These are phyloP conservation scores for Cladorhizidae sp. DNA, from an alignment of 37 sponge, comb jelly and placozoan genomes.

Conservation along the genomic window DNA sequence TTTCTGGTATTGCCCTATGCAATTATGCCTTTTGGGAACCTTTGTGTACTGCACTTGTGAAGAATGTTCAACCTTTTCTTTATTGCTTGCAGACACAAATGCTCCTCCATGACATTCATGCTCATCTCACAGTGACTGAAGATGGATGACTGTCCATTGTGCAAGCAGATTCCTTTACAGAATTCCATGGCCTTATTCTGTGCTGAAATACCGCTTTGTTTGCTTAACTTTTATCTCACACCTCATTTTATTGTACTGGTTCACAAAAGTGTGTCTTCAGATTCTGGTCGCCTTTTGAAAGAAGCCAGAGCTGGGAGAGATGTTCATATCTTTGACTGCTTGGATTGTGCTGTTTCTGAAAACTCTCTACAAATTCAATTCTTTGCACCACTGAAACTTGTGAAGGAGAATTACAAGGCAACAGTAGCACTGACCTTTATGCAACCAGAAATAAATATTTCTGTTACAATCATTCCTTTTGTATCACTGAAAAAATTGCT, in stretches of 20 bases:
- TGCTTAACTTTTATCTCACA: not conserved
- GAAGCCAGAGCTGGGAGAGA: not conserved
- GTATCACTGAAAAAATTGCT: not conserved
- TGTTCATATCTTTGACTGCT: constrained; percentile 9
- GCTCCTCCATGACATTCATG: constrained; percentile 32
- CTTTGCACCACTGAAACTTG: not conserved
- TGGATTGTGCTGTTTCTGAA: not conserved
- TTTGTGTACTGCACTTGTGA: constrained; percentile 17
- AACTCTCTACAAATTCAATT: not conserved
- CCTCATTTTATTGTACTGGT: not conserved
- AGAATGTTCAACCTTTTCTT: constrained; percentile 5
- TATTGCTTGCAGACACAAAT: constrained; percentile 26
- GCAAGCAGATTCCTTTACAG: constrained; percentile 2
- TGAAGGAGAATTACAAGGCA: not conserved
- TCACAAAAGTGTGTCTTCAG: not conserved
- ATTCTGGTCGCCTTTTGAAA: not conserved
- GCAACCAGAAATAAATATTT: not conserved
- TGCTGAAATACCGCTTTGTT: not conserved
- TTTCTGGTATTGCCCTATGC: not conserved
- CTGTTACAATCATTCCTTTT: not conserved
- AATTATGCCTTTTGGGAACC: constrained; percentile 19
- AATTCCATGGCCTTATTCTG: constrained; percentile 2
- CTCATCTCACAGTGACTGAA: constrained; percentile 34
- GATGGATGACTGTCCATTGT: constrained; percentile 23
- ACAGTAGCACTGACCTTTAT: not conserved